Conservation (phyloP, 35 echinoderm and acorn worm species). For the Lytechinus variegatus region DNA sequence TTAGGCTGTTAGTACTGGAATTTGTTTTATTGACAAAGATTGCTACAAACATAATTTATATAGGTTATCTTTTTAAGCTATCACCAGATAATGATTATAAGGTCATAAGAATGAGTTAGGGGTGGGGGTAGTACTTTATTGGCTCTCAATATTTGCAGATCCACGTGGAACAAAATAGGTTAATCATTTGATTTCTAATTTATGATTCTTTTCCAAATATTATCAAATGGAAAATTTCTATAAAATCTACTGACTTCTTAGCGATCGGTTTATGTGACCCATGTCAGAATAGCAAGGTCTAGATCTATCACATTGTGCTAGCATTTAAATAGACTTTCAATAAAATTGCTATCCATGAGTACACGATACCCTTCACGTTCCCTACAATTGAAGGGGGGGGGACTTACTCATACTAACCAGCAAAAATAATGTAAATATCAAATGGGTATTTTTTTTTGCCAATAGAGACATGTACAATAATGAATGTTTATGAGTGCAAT, state of each 20-base stretch:
- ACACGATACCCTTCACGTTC: too few species aligned
- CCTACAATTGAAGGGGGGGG: too few species aligned
- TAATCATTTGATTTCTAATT: neutral
- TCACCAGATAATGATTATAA: neutral
- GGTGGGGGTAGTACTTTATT: neutral
- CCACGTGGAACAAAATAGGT: neutral
- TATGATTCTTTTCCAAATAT: neutral
- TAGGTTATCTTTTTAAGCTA: neutral
- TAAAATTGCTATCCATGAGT: too few species aligned
- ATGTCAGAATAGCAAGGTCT: too few species aligned
- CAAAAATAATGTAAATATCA: too few species aligned
- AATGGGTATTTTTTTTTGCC: too few species aligned
- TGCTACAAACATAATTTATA: neutral
- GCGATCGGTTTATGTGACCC: too few species aligned
- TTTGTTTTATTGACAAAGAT: neutral
- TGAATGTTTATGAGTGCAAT: too few species aligned
- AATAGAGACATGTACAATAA: too few species aligned
- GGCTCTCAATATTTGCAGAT: neutral
- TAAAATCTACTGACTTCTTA: neutral
- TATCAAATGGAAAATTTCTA: neutral
- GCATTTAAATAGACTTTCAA: too few species aligned
- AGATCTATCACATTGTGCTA: too few species aligned
- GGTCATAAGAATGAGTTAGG: neutral
- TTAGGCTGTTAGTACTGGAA: neutral
- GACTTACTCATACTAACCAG: too few species aligned